These are phyloP conservation scores for Leucophenga montana DNA, from an alignment of 2,888 invertebrate genomes.

Conservation along the genomic window DNA sequence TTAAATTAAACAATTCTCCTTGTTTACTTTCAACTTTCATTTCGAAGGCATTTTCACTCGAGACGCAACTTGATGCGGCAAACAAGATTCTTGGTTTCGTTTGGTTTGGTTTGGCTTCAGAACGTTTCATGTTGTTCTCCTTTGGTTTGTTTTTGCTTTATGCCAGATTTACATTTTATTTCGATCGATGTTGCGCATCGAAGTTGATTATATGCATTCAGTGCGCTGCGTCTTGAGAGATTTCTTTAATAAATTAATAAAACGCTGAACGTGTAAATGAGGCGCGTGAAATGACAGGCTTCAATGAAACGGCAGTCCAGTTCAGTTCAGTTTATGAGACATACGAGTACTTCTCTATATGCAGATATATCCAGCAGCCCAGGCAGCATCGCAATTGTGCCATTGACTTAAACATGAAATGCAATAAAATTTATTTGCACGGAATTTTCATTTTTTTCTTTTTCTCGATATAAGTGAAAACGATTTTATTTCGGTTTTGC, in stretches of 20 bases:
- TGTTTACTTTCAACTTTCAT: too few relatives aligned
- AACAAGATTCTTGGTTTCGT: background rate
- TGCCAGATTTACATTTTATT: conserved; percentile 61
- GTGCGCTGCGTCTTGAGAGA: background rate
- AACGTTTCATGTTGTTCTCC: conserved; percentile 35
- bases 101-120: background rate
- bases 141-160: conserved; percentile 14
- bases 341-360: too few relatives aligned
- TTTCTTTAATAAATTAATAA: conserved; percentile 27
- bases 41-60: too few relatives aligned
- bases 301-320: background rate
- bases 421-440: conserved; percentile 46
- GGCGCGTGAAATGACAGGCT: conserved; percentile 4
- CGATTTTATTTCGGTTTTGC: conserved; percentile 7
- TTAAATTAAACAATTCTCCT: too few relatives aligned
- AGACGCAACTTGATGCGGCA: too few relatives aligned
- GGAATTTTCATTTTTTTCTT: conserved; percentile 10
- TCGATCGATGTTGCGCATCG: conserved; percentile 31
- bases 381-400: background rate
- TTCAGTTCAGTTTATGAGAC: too few relatives aligned
- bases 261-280: conserved; percentile 12
- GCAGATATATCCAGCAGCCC: background rate
- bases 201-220: conserved; percentile 17
- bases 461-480: conserved; percentile 9
- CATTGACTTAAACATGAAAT: conserved; percentile 34